Base-by-base conservation (phyloP, 2,113 vertebrate species). In the Telmatochromis bifrenatus region DNA sequence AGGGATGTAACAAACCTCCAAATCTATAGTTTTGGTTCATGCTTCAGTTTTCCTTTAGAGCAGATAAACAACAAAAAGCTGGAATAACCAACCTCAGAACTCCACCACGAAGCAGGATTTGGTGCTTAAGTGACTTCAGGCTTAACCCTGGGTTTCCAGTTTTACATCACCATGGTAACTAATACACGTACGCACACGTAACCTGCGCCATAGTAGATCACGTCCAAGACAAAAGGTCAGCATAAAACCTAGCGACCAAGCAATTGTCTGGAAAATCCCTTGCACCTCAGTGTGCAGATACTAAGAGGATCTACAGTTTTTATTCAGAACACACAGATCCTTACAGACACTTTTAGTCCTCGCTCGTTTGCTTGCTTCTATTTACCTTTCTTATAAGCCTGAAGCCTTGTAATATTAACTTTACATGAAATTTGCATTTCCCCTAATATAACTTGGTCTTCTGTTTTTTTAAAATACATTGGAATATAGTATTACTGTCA, bases 291-390 rank as follows among this genome's bases (percentile, higher is more conserved):
- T 26, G 68, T 45, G 39, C 21, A 77, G 70, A 31, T 2, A 31
- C 0, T 12, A 31, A 75, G 23, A 49, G 9, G 15, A 49, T 19
- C 70, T 75, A 19, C 42, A 49, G 15, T 17, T 75, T 28, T 28
- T 28, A 68, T 42, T 4, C 37, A 47, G 21, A 75, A 47, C 0
- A 75, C 6, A 17, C 21, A 28, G 23, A 75, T 0, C 0, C 42
- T 19, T 19, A 28, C 9, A 47, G 39, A 75, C 3, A 75, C 21
- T 17, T 73, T 73, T 28, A 75, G 1, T 11, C 39, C 39, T 73
- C 6, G 8, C 68, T 17, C 4, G 1, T 73, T 42, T 45, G 8
- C 21, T 73, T 73, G 13, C 21, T 42, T 70, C 21, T 2, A 39
- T 26, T 73, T 45, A 26, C 21, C 37, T 15, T 45, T 26, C 0